Evolutionary conservation across 2,113 vertebrate genomes (phyloP).

Genomic region (Pterocles burchelli): DNA sequence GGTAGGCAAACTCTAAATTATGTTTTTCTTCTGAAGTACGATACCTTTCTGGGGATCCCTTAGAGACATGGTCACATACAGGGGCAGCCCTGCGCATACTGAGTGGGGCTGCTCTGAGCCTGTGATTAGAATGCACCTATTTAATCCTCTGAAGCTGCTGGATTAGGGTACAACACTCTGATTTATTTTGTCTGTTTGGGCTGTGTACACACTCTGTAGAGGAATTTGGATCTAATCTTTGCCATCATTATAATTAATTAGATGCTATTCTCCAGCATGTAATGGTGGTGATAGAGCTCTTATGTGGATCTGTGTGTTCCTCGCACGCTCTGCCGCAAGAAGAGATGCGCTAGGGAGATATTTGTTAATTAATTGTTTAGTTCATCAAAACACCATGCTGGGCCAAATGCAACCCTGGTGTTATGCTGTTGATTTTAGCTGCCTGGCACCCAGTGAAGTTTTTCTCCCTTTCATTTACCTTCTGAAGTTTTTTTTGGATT

Average conservation of each 20-base stretch:
- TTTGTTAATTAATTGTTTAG: conserved; percentile 78
- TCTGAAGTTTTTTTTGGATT: conserved; percentile 41
- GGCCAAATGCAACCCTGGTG: conserved; percentile 10
- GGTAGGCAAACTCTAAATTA: neutral
- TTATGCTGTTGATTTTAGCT: conserved; percentile 14
- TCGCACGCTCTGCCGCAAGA: conserved; percentile 49
- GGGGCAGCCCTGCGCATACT: conserved; percentile 36
- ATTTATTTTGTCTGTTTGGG: conserved; percentile 77
- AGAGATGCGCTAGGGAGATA: conserved; percentile 74
- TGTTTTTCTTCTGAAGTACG: neutral
- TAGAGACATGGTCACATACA: neutral
- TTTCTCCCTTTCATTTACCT: neutral
- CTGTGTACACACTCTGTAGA: conserved; percentile 68
- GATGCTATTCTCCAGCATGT: conserved; percentile 69
- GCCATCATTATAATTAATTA: conserved; percentile 80
- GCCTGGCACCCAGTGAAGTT: neutral
- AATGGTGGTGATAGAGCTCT: conserved; percentile 63
- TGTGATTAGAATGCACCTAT: conserved; percentile 74
- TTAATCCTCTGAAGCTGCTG: conserved; percentile 72
- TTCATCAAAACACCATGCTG: conserved; percentile 70
- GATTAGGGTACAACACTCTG: conserved; percentile 71
- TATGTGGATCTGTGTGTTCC: conserved; percentile 64
- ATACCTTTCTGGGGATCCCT: neutral
- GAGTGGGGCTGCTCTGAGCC: conserved; percentile 39
- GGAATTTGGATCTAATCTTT: conserved; percentile 80